Evolutionary conservation across 2,113 vertebrate genomes (phyloP).

Genomic region (Euleptes europaea): DNA sequence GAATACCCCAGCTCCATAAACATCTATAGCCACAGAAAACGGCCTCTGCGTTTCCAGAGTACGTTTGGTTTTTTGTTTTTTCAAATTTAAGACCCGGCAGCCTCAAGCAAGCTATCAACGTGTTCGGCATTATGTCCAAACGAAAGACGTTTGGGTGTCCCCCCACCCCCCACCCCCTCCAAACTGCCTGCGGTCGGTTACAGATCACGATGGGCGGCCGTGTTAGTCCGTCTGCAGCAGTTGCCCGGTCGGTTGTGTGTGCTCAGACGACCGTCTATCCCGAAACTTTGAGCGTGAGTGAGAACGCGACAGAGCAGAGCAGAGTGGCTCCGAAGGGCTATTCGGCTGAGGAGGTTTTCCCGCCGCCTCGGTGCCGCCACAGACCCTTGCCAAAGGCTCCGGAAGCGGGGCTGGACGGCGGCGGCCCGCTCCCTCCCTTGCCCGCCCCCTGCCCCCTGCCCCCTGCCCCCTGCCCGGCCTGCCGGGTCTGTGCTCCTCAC

Average conservation of each 20-base stretch:
- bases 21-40: too few species aligned
- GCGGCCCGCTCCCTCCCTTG: too few species aligned
- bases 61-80: neutral
- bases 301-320: neutral
- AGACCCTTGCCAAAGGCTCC: neutral
- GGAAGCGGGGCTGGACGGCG: too few species aligned
- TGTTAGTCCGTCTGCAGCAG: too few species aligned
- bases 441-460: neutral
- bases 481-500: constrained; percentile 47
- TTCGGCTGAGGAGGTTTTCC: neutral
- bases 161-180: too few species aligned
- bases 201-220: too few species aligned
- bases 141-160: neutral
- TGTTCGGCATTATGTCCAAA: neutral
- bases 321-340: neutral
- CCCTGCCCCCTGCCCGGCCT: neutral
- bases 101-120: neutral
- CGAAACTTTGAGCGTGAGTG: neutral
- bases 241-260: neutral
- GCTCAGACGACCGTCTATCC: neutral
- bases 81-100: neutral
- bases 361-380: neutral
- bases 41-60: neutral
- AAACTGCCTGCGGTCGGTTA: too few species aligned
- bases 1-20: neutral